Evolutionary conservation across 2,797 vertebrate genomes (phyloP), one percentile per base, ranked within the genome.

Genomic region (Labeo calbasu): DNA sequence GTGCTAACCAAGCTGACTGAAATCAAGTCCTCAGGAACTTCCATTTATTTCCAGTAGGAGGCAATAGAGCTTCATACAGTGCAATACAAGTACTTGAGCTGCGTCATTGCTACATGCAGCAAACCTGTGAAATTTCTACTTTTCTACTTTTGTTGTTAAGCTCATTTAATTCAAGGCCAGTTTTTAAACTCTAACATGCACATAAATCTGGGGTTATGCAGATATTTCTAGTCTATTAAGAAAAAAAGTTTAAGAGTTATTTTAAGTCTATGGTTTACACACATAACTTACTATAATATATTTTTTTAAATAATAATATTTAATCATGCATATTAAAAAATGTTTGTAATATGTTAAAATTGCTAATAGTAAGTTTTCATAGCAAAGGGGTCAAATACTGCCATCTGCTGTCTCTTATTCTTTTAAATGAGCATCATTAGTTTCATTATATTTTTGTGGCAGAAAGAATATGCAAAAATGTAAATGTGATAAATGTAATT

Each of bases 41-140:
- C 28, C n/a, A 46, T 66, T 80, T 73, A 69, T 15, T 61, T 51
- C 83, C 87, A 85, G 53, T 32, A 85, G 87, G 80, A 82, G 85
- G 85, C 87, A 85, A 61, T 77, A 85, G 77, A 78, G 83, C 51
- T 57, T 77, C 17, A 68, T 63, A 19, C 21, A 7, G 32, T 59
- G 57, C 0, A 46, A 15, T 7, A 43, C 13, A 82, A n/a, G 57
- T 25, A 57, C 53, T 8, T 8, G 21, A 28, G 43, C 23, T 11
- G 43, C 25, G 46, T n/a, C 36, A 25, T 50, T 77, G 55, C 14
- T 73, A 61, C 15, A 32, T 48, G 15, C 28, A 83, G 48, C 36
- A 46, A 43, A 57, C 28, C 48, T 2, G 43, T 46, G 51, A 28
- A 48, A 66, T 85, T 85, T 80, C 53, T 65, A n/a, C 36, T 57